phyloP scores from a whole-genome alignment of 2,113 vertebrate species.

The Phyllostomus hastatus region DNA sequence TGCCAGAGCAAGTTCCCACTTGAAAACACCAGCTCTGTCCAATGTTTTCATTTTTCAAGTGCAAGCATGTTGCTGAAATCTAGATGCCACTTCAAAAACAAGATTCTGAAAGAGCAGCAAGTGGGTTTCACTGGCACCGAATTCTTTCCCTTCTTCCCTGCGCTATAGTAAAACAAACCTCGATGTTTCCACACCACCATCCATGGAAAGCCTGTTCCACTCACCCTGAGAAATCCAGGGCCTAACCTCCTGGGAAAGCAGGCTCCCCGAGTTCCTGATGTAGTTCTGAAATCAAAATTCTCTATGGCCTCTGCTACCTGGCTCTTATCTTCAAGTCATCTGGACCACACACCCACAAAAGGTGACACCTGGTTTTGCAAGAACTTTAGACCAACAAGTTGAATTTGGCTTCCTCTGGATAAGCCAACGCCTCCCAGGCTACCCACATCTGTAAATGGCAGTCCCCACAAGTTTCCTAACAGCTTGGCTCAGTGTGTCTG shows the following conservation, averaged over 20 bases:
- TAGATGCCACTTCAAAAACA: slow-evolving; percentile 52
- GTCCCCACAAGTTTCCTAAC: neutral
- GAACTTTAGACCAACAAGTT: neutral
- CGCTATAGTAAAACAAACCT: neutral
- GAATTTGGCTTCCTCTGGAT: neutral
- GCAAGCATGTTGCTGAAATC: slow-evolving; percentile 49
- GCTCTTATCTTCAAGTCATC: neutral
- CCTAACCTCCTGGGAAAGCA: neutral
- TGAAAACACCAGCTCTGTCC: slow-evolving; percentile 32
- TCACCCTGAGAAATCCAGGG: neutral
- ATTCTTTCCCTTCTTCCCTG: slow-evolving; percentile 3
- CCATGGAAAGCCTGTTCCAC: neutral
- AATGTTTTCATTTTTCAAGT: slow-evolving; percentile 65
- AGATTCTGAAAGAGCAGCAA: slow-evolving; percentile 24
- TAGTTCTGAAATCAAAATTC: slow-evolving; percentile 22
- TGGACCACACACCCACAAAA: neutral
- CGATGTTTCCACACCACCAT: neutral
- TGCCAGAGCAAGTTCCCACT: slow-evolving; percentile 68
- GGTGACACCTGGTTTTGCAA: neutral
- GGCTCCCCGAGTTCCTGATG: neutral
- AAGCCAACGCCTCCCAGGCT: neutral
- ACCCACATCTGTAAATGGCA: neutral
- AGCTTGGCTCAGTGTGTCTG: neutral
- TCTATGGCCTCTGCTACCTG: neutral
- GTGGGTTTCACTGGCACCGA: neutral